A percentile compares a stretch with the other conserved stretches of the same genome.
Evolutionary conservation across 2,888 invertebrate genomes (phyloP).

Genomic region (Diogma glabrata): DNA sequence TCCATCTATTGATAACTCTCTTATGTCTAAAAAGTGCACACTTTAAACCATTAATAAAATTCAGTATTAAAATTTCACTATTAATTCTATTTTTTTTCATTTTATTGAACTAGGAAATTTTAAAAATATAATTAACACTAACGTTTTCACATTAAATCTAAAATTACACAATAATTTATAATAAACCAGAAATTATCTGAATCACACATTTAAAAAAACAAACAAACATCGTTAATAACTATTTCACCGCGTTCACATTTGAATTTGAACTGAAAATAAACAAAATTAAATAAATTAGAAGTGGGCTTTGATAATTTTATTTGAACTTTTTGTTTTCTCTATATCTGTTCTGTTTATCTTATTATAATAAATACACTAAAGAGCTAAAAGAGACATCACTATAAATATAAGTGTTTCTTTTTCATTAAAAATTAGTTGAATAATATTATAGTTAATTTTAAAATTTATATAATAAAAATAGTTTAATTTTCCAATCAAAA

Average conservation of each 20-base stretch:
- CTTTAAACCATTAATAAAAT: neutral
- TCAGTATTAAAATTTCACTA: too few relatives aligned
- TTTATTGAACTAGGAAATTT: neutral
- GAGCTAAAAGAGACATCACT: too few relatives aligned
- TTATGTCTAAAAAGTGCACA: neutral
- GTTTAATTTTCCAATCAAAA: too few relatives aligned
- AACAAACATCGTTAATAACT: neutral
- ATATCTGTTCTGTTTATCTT: too few relatives aligned
- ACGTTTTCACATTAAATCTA: neutral
- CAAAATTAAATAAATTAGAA: slow-evolving; percentile 1
- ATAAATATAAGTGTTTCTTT: too few relatives aligned
- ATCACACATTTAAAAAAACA: neutral
- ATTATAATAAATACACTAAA: too few relatives aligned
- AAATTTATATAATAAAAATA: too few relatives aligned
- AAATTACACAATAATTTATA: neutral
- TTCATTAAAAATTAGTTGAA: too few relatives aligned
- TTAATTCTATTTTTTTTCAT: neutral
- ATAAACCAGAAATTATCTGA: neutral
- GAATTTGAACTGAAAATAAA: neutral
- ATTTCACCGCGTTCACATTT: slow-evolving; percentile 3
- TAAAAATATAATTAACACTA: neutral
- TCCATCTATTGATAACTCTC: slow-evolving; percentile 33
- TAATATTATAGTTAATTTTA: too few relatives aligned
- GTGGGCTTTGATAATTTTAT: too few relatives aligned
- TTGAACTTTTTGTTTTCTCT: too few relatives aligned